Base-by-base conservation (phyloP, 2,797 vertebrate species). In the Onychomys torridus region DNA sequence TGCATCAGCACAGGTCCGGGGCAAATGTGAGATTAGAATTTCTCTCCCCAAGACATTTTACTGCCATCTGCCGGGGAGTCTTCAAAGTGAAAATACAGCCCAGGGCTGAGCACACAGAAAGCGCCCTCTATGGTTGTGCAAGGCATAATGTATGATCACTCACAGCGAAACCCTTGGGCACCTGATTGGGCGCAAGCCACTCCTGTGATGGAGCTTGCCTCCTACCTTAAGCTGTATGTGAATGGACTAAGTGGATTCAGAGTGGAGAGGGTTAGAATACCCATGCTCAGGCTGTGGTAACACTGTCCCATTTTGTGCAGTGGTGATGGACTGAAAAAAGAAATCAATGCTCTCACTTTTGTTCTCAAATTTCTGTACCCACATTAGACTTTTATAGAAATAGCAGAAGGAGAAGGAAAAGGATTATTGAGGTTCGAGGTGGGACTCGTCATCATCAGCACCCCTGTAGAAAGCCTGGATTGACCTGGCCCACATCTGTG, bases 321-420 rank as follows among this genome's bases (percentile, higher is more conserved):
- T 92, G 96, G 88, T 96, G 97, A 98, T 97, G 89, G 95, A 86
- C 96, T 91, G 14, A 96, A 96, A 12, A n/a, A 55, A 23, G n/a
- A 34, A 23, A 95, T 76, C 97, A 96, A 89, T 83, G 85, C 49
- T 96, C 79, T 96, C 90, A 96, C 93, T 93, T 97, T 93, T 52
- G 43, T 40, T 75, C 86, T 89, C 52, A 89, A 2, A 29, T 37
- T 98, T 97, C 97, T 97, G 97, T 97, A 97, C 94, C 98, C 97
- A 98, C 98, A 98, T 98, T 95, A 95, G 10, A 98, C 97, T 98
- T 98, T 94, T 84, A 97, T 97, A 94, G 98, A 98, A 96, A 90
- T 2, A 29, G 43, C 81, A 5, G 86, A 0, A 1, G 96, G 87
- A 67, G 55, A 96, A 94, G 32, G 40, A 95, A n/a, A 94, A 97